A percentile compares a stretch with the other conserved stretches of the same genome.
These are phyloP conservation scores for Platerodrilus igneus DNA, from an alignment of 2,888 invertebrate species.

Conservation along the genomic window DNA sequence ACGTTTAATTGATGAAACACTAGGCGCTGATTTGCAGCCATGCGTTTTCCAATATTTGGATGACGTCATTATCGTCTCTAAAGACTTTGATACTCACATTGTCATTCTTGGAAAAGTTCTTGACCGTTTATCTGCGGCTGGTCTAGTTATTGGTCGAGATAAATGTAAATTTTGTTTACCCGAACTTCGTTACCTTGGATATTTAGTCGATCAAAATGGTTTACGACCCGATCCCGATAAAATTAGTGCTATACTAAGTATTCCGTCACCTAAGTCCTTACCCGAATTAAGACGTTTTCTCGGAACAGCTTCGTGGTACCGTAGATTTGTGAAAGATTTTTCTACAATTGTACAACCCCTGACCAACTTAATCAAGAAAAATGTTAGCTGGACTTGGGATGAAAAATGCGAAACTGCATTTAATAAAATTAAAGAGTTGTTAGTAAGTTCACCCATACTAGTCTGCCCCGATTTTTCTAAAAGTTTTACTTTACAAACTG, in stretches of 20 bases:
- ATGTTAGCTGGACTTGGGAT: slow-evolving; percentile 19
- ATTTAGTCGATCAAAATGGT: slow-evolving; percentile 18
- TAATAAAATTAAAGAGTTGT: not conserved
- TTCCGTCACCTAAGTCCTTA: slow-evolving; percentile 11
- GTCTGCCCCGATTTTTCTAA: slow-evolving; percentile 21
- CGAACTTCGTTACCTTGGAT: not conserved
- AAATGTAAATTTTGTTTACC: not conserved
- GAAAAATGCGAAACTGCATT: slow-evolving; percentile 18
- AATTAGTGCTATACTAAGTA: slow-evolving; percentile 18
- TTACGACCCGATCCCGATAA: slow-evolving; percentile 28
- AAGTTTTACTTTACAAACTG: slow-evolving; percentile 3
- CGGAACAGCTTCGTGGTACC: slow-evolving; percentile 26
- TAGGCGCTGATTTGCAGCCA: not conserved
- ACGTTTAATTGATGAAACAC: slow-evolving; percentile 6
- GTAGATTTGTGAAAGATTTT: slow-evolving; percentile 26
- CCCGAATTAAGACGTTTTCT: slow-evolving; percentile 21
- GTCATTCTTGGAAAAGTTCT: slow-evolving; percentile 10
- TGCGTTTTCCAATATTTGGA: not conserved
- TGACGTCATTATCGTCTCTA: not conserved
- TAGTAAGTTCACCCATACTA: slow-evolving; percentile 20
- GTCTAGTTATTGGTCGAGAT: not conserved
- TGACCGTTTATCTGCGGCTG: not conserved
- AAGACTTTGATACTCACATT: not conserved
- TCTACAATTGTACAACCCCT: slow-evolving; percentile 18
- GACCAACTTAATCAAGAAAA: slow-evolving; percentile 19